phyloP scores from a whole-genome alignment of 2,797 vertebrate genomes.

The Pipistrellus kuhlii region DNA sequence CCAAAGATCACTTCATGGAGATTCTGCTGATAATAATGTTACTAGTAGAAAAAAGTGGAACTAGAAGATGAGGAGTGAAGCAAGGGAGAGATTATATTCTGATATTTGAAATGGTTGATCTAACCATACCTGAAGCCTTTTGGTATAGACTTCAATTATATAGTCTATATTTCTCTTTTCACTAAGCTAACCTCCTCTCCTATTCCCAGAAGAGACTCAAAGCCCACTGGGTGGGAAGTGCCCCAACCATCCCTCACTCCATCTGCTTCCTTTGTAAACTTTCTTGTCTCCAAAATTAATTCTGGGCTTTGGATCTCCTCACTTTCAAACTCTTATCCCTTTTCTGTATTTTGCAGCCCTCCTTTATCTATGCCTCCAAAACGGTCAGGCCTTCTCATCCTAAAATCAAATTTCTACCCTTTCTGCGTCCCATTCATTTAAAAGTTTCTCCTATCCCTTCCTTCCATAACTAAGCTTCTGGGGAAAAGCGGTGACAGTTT shows the following conservation, averaged over 20 bases:
- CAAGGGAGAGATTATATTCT: not conserved
- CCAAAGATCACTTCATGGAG: not conserved
- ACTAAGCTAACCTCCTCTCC: not conserved
- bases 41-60: not conserved
- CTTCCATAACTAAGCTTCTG: not conserved
- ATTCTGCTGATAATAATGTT: not conserved
- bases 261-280: not conserved
- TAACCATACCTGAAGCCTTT: not conserved
- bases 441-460: not conserved
- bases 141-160: not conserved
- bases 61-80: not conserved
- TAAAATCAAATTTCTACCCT: not conserved
- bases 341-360: not conserved
- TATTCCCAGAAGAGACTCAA: not conserved
- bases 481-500: not conserved
- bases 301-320: not conserved
- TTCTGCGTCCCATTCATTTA: not conserved
- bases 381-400: not conserved
- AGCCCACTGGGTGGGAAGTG: not conserved
- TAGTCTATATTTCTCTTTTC: not conserved
- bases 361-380: not conserved
- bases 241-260: not conserved
- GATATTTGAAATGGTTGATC: not conserved
- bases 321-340: not conserved
- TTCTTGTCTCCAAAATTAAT: not conserved